Conservation (phyloP, 2,888 invertebrate species). For the Crocallis elinguaria region DNA sequence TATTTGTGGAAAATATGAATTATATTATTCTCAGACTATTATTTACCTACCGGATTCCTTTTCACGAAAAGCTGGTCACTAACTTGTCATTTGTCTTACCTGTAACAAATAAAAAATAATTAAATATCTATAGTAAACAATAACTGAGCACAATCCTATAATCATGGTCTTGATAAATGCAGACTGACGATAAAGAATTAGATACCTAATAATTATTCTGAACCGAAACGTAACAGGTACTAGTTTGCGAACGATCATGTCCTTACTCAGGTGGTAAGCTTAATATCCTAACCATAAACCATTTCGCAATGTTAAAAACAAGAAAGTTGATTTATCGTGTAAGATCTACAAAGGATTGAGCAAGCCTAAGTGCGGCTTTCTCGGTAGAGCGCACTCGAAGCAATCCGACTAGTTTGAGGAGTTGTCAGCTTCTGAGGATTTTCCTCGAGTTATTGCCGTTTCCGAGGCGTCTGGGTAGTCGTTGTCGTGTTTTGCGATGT, state of each 20-base stretch:
- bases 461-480: slow-evolving; percentile 68
- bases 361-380: slow-evolving; percentile 63
- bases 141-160: too few relatives aligned
- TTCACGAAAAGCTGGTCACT: not conserved
- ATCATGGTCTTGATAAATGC: too few relatives aligned
- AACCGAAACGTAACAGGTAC: not conserved
- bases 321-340: slow-evolving; percentile 59
- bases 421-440: slow-evolving; percentile 57
- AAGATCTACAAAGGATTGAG: slow-evolving; percentile 63
- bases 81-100: slow-evolving; percentile 49
- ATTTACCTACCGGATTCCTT: not conserved
- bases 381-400: slow-evolving; percentile 70
- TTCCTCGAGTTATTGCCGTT: slow-evolving; percentile 63
- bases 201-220: too few relatives aligned
- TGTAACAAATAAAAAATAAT: slow-evolving; percentile 60
- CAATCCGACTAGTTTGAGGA: slow-evolving; percentile 61
- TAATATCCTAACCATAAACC: slow-evolving; percentile 31
- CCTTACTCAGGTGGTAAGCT: not conserved
- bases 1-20: slow-evolving; percentile 8
- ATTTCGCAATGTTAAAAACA: slow-evolving; percentile 47
- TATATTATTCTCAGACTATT: not conserved
- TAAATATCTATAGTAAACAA: too few relatives aligned
- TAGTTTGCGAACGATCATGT: not conserved
- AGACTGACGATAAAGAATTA: too few relatives aligned
- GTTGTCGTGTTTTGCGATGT: slow-evolving; percentile 80